Evolutionary conservation across 2,797 vertebrate genomes (phyloP).

Genomic region (Steatocranus sp.): DNA sequence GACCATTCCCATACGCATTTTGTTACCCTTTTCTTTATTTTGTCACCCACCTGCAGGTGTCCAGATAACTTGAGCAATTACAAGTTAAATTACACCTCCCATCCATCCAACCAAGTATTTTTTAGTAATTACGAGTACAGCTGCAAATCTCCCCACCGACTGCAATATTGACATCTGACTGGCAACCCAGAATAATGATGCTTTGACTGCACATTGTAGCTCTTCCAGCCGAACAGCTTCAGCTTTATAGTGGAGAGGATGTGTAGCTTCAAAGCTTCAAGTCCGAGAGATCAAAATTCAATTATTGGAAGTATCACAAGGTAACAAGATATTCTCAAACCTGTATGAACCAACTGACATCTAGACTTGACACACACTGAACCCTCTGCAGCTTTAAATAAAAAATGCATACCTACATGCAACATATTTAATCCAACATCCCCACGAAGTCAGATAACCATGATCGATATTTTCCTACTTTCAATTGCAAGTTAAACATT

Average conservation of each 20-base stretch:
- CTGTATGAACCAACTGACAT: not conserved
- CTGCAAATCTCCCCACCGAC: not conserved
- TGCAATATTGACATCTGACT: not conserved
- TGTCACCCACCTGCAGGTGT: not conserved
- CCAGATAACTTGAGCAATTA: not conserved
- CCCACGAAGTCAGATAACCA: not conserved
- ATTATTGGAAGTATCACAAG: not conserved
- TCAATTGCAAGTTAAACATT: not conserved
- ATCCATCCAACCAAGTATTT: not conserved
- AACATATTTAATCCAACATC: not conserved
- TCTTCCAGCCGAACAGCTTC: not conserved
- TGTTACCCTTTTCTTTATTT: not conserved
- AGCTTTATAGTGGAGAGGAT: not conserved
- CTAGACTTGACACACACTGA: not conserved
- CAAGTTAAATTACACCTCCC: not conserved
- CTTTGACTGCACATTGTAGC: not conserved
- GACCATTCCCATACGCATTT: fast-evolving
- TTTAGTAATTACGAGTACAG: not conserved
- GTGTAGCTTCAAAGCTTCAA: not conserved
- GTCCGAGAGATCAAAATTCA: not conserved
- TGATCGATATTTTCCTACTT: not conserved
- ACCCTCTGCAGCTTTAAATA: not conserved
- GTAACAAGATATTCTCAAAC: not conserved
- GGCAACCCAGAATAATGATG: not conserved
- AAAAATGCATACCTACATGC: not conserved